Evolutionary conservation across 2,888 invertebrate species (phyloP).

Genomic region (Scelioninae gen. 2): DNA sequence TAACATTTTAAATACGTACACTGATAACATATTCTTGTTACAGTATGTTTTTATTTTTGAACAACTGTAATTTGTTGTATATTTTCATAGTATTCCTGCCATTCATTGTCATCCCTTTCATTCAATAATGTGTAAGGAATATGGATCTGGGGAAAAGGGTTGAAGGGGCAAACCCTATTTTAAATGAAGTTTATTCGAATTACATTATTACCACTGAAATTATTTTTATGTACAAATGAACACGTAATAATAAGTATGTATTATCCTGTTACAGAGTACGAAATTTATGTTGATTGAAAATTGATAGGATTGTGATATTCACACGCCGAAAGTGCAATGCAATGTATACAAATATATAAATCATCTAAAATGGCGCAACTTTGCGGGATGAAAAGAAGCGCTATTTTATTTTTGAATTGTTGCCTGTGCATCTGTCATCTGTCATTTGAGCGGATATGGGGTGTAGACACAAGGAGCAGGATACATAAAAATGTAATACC

Average conservation of each 20-base stretch:
- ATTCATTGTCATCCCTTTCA: too few relatives aligned
- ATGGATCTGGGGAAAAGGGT: too few relatives aligned
- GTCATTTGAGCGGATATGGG: constrained; percentile 66
- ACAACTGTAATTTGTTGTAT: too few relatives aligned
- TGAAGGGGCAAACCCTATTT: background rate
- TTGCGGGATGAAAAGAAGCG: constrained; percentile 55
- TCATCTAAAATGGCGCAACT: constrained; percentile 70
- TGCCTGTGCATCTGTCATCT: constrained; percentile 66
- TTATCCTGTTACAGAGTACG: background rate
- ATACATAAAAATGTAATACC: constrained; percentile 55
- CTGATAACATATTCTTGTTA: too few relatives aligned
- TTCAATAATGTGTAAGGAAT: too few relatives aligned
- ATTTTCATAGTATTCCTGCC: too few relatives aligned
- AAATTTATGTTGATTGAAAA: constrained; percentile 11
- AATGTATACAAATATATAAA: constrained; percentile 71
- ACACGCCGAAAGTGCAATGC: constrained; percentile 40
- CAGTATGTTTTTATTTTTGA: too few relatives aligned
- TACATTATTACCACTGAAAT: too few relatives aligned
- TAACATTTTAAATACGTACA: too few relatives aligned
- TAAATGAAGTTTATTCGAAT: background rate
- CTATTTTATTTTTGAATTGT: constrained; percentile 67
- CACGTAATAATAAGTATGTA: background rate
- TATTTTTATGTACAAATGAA: background rate
- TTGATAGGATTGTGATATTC: constrained; percentile 37
- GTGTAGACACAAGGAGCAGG: constrained; percentile 55